A percentile compares a stretch with the other conserved stretches of the same genome.
These are phyloP conservation scores for Sinhomidia bicolor DNA, from an alignment of 2,888 invertebrate species.

Conservation along the genomic window DNA sequence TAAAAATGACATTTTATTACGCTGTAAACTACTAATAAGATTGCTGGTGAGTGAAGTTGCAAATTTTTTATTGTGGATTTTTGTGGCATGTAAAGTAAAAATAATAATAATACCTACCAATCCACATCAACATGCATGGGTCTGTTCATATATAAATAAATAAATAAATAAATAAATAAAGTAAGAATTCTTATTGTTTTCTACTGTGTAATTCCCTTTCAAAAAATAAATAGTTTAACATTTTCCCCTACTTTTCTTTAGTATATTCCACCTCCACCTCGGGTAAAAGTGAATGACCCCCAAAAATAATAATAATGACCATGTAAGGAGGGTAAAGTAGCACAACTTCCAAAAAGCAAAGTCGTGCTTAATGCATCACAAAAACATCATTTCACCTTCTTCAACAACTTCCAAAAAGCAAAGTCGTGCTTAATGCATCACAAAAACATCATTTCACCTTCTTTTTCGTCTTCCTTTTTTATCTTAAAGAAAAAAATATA, in stretches of 20 bases:
- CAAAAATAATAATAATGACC: neutral
- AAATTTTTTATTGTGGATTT: neutral
- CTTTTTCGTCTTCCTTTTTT: no score
- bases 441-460: constrained; percentile 3
- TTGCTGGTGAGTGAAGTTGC: constrained; percentile 3
- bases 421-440: constrained; percentile 35
- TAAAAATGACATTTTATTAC: constrained; percentile 42
- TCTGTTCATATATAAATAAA: neutral
- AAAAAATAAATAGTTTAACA: no score
- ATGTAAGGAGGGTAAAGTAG: neutral
- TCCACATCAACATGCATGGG: neutral
- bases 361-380: constrained; percentile 33
- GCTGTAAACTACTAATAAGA: constrained; percentile 67
- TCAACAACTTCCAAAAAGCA: neutral
- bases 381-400: neutral
- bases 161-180: no score
- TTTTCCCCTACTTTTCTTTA: neutral
- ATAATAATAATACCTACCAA: no score
- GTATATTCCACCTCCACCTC: neutral
- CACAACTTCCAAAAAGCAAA: neutral
- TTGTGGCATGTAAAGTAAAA: neutral
- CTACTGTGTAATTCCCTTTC: no score
- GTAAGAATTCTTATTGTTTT: neutral
- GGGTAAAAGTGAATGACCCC: neutral
- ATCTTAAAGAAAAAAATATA: neutral